These are phyloP conservation scores for Melanargia galathea DNA, from an alignment of 2,888 invertebrate species.

Conservation along the genomic window DNA sequence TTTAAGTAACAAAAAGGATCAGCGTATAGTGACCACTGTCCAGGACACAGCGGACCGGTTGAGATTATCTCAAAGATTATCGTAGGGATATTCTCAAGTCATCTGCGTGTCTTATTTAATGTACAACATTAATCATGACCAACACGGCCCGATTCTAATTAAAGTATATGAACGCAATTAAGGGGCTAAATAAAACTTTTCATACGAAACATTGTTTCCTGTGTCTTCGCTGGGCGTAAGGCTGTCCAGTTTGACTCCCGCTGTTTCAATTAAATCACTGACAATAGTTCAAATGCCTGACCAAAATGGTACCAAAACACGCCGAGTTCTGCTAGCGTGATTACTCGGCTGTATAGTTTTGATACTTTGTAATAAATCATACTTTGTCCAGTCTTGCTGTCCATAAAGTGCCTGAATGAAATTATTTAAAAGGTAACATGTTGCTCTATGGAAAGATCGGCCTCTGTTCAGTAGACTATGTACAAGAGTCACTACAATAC, in stretches of 20 bases:
- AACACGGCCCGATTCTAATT: slow-evolving; percentile 64
- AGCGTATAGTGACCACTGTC: not conserved
- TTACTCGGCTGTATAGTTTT: slow-evolving; percentile 47
- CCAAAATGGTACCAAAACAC: slow-evolving; percentile 72
- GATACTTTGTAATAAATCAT: slow-evolving; percentile 47
- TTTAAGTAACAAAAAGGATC: not conserved
- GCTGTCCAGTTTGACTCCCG: slow-evolving; percentile 63
- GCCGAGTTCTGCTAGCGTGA: slow-evolving; percentile 52
- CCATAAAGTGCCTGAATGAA: not conserved
- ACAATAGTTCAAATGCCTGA: slow-evolving; percentile 77
- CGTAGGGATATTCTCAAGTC: slow-evolving; percentile 43
- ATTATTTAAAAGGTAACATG: not conserved
- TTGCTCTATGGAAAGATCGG: no score
- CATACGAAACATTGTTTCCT: slow-evolving; percentile 77
- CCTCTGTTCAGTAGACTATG: no score
- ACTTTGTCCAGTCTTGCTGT: not conserved
- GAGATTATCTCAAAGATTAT: slow-evolving; percentile 1
- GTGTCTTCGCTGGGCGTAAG: slow-evolving; percentile 57
- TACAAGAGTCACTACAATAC: no score
- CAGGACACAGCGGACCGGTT: not conserved
- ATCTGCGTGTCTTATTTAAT: slow-evolving; percentile 53
- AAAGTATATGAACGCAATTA: slow-evolving; percentile 75
- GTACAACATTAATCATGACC: slow-evolving; percentile 66
- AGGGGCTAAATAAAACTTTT: slow-evolving; percentile 71
- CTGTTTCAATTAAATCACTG: slow-evolving; percentile 82